Evolutionary conservation across 2,113 vertebrate species (phyloP), one percentile per base, ranked within the genome.

Genomic region (Chaetura pelagica): DNA sequence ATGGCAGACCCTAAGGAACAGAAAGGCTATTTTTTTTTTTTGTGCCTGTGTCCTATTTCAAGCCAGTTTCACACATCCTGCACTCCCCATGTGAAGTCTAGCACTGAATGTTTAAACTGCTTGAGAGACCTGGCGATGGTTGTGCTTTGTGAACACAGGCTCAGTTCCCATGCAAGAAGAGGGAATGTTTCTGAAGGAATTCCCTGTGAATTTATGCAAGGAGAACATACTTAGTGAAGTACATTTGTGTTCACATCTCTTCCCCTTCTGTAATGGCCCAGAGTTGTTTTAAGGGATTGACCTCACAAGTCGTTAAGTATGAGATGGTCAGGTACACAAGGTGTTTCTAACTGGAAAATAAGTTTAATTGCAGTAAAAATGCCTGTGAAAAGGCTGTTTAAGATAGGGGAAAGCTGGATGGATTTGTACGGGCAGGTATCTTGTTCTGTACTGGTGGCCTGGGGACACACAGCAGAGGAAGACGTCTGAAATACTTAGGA

Each of bases 281-380:
- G 19, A 17, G 58, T 5, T 21, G 1, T 3, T 10, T 27, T 30
- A 30, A 32, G 77, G 67, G 34, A 0, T 5, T 20, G 18, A 15
- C 21, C 26, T 44, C 83, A 2, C 0, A 0, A 3, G 32, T 4
- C 48, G 2, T 10, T 2, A 2, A 2, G 22, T 2, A 0, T 3
- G 3, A 29, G 64, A 8, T 5, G 1, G 44, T 35, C 52, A 46
- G 79, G 23, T 23, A 7, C 59, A 7, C 38, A 4, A 8, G 2
- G 5, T 1, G 32, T 13, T 66, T 57, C 44, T 12, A 3, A 15
- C 71, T 18, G n/a, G 30, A 6, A 34, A 7, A 27, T 29, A 51
- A 46, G 11, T 14, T 49, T 20, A 11, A 22, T 1, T 38, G 63
- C 34, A 61, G 54, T 24, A 29, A 12, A n/a, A 55, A 14, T 0